Evolutionary conservation across 2,797 vertebrate species (phyloP).

Genomic region (Halcyon smyrnensis): DNA sequence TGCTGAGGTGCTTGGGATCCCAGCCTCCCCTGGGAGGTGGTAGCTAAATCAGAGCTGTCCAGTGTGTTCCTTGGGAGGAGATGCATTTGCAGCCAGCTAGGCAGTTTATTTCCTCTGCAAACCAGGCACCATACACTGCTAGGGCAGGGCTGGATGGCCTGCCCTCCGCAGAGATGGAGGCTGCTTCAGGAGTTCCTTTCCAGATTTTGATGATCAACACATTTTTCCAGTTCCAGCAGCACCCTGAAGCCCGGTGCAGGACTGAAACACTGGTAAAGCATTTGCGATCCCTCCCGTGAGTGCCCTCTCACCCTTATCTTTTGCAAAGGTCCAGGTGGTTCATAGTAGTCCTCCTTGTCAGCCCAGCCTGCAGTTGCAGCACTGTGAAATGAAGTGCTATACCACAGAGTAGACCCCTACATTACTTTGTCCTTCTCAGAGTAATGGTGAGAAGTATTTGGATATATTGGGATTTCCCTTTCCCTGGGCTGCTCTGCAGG

Average conservation of each 20-base stretch:
- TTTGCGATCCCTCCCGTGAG: background rate
- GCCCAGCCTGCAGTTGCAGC: background rate
- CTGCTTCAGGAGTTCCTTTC: background rate
- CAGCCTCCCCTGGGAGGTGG: background rate
- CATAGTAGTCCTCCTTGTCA: background rate
- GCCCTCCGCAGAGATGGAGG: accelerated
- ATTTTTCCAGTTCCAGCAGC: background rate
- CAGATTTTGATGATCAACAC: background rate
- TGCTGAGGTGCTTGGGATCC: background rate
- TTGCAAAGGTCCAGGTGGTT: background rate
- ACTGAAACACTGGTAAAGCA: background rate
- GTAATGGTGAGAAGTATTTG: background rate
- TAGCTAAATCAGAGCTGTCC: background rate
- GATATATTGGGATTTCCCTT: background rate
- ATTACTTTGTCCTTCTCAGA: background rate
- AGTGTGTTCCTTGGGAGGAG: background rate
- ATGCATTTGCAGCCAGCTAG: background rate
- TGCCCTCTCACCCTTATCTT: background rate
- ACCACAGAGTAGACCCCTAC: background rate
- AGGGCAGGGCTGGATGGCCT: background rate
- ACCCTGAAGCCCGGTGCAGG: background rate
- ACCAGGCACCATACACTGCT: background rate
- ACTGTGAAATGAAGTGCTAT: background rate
- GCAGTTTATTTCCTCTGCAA: background rate
- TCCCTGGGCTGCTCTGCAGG: background rate